A percentile compares a stretch with the other conserved stretches of the same genome.
These are phyloP conservation scores for Caenorhabditis sinica DNA, from an alignment of 2,888 invertebrate species.

Conservation along the genomic window DNA sequence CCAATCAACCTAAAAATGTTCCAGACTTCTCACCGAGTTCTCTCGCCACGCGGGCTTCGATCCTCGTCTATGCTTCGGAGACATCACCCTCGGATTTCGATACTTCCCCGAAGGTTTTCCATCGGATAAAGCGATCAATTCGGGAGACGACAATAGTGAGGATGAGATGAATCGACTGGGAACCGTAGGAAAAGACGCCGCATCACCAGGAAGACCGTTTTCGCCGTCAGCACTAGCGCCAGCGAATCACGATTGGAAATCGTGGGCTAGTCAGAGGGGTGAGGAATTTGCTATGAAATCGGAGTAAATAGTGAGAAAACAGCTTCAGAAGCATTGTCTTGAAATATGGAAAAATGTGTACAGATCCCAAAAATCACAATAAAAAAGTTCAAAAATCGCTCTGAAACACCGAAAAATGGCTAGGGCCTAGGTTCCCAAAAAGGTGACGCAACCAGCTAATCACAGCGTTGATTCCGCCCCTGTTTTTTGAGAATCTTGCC, in stretches of 20 bases:
- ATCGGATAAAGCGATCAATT: conserved; percentile 63
- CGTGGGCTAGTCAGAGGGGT: conserved; percentile 64
- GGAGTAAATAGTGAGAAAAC: no score
- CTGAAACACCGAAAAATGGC: no score
- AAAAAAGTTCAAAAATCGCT: no score
- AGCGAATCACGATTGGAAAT: conserved; percentile 67
- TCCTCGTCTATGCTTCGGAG: conserved; percentile 93
- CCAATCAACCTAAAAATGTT: no score
- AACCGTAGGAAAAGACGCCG: conserved; percentile 19
- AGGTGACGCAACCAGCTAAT: no score
- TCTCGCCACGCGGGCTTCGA: conserved; percentile 91
- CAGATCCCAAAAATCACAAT: no score
- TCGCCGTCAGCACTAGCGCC: conserved; percentile 59
- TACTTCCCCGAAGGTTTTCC: conserved; percentile 77
- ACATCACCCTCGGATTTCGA: conserved; percentile 90
- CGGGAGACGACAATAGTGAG: conserved; percentile 59
- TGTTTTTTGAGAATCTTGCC: no score
- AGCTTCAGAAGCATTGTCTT: no score
- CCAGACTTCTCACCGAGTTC: conserved; percentile 70
- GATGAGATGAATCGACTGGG: conserved; percentile 43
- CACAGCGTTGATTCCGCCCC: no score
- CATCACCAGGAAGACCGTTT: conserved; percentile 53
- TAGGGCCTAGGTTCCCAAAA: no score
- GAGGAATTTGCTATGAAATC: conserved; percentile 27
- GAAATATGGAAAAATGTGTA: no score